A percentile compares a stretch with the other conserved stretches of the same genome.
phyloP scores from a whole-genome alignment of 2,797 vertebrate species.

The Alca torda region DNA sequence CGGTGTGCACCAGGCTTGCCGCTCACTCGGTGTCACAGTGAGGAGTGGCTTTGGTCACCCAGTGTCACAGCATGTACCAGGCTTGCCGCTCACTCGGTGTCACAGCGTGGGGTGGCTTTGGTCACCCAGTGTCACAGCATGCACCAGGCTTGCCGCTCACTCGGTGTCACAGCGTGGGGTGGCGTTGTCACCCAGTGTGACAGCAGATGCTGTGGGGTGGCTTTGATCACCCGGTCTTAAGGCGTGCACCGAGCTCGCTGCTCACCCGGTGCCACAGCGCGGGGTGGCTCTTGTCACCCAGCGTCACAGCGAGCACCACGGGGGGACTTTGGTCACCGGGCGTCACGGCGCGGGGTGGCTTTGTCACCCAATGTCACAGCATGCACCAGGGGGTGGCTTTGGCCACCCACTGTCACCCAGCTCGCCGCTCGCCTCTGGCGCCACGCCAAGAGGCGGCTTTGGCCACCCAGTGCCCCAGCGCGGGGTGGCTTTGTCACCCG shows the following conservation, averaged over 20 bases:
- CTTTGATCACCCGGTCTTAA: not conserved
- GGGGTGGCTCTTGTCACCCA: not conserved
- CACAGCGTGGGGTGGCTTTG: no score
- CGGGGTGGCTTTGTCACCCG: not conserved
- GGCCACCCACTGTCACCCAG: not conserved
- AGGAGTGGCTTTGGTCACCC: no score
- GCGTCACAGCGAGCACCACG: not conserved
- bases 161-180: no score
- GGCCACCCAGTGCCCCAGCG: not conserved
- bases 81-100: no score
- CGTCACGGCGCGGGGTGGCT: not conserved
- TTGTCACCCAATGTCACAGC: not conserved
- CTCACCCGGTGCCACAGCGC: not conserved
- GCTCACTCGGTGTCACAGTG: no score
- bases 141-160: no score
- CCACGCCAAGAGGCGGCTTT: not conserved
- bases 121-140: no score
- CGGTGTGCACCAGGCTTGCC: no score
- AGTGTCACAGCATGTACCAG: no score
- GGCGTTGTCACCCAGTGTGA: no score
- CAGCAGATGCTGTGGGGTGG: no score
- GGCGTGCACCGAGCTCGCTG: no score
- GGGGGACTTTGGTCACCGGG: not conserved
- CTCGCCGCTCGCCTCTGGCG: not conserved
- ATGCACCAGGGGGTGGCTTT: not conserved